Base-by-base conservation (phyloP, 2,113 vertebrate genomes). In the Bujurquina vittata region DNA sequence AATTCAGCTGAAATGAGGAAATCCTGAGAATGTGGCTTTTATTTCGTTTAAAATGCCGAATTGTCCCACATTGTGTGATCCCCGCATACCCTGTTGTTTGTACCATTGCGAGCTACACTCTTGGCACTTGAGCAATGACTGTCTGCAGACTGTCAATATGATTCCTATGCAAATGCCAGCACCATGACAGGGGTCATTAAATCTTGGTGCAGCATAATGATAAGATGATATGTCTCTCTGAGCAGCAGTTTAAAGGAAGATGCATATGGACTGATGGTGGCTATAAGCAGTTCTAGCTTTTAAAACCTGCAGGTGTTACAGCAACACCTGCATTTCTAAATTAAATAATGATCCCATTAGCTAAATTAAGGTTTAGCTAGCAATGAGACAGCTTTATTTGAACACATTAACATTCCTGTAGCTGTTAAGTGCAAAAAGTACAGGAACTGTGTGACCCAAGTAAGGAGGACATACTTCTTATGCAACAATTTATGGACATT, bases 171-270 rank as follows among this genome's bases (percentile, higher is more conserved):
- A 83, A 86, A 92, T 83, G 81, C 43, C 0, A 79, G 76, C 63
- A 9, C 29, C 18, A 2, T 40, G 83, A 79, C 3, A 61, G 33
- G 90, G 75, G 79, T 89, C 89, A 84, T 92, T 93, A 92, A 73
- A 83, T 37, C 72, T 81, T 2, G 1, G 79, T 78, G 62, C 65
- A 73, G 7, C 35, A 56, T 88, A 90, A 92, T 87, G 89, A 85
- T 73, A 29, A 29, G 22, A 40, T 80, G 2, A 89, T 83, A 90
- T 78, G 77, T 26, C 1, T 84, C 52, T 87, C 67, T 10, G 26
- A 77, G 18, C 59, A 52, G 75, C 75, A 10, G 5, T 59, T 65
- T 81, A 46, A 69, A 23, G 75, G 62, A 61, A 54, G 81, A 81
- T 62, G 55, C 37, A 26, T 40, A 26, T 17, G 72, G 56, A 78